Evolutionary conservation across 2,797 vertebrate genomes (phyloP).

Genomic region (Varecia variegata): DNA sequence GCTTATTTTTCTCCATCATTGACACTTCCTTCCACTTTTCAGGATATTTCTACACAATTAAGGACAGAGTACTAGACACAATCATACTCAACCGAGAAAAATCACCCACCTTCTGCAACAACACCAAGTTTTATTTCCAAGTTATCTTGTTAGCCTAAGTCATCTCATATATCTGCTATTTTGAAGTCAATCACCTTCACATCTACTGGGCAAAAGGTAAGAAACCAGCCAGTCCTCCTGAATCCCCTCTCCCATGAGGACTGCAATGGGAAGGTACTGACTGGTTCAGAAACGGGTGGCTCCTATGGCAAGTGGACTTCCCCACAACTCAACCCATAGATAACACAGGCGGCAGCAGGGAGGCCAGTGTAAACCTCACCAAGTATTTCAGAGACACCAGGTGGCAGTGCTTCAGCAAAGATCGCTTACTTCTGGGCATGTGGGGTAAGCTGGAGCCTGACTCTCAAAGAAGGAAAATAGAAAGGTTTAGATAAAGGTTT

Average conservation of each 20-base stretch:
- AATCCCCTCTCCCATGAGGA: not conserved
- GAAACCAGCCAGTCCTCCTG: not conserved
- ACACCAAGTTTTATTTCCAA: not conserved
- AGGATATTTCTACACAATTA: not conserved
- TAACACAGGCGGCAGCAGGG: not conserved
- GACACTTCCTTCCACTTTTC: not conserved
- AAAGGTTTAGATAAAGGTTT: not conserved
- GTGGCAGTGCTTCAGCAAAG: not conserved
- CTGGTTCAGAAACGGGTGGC: not conserved
- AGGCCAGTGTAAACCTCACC: not conserved
- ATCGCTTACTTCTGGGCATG: not conserved
- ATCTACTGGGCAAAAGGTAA: not conserved
- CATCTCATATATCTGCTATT: not conserved
- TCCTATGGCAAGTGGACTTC: rapidly evolving
- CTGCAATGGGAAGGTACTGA: not conserved
- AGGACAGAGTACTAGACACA: not conserved
- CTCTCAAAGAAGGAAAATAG: not conserved
- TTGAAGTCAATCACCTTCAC: not conserved
- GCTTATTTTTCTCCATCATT: not conserved
- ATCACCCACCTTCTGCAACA: not conserved
- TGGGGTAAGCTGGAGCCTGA: not conserved
- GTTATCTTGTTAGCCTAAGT: not conserved
- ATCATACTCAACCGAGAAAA: not conserved
- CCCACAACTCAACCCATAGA: not conserved
- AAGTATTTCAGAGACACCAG: not conserved